Evolutionary conservation across 2,888 invertebrate species (phyloP), one percentile per base, ranked within the genome.

Genomic region (Cephonodes hylas): DNA sequence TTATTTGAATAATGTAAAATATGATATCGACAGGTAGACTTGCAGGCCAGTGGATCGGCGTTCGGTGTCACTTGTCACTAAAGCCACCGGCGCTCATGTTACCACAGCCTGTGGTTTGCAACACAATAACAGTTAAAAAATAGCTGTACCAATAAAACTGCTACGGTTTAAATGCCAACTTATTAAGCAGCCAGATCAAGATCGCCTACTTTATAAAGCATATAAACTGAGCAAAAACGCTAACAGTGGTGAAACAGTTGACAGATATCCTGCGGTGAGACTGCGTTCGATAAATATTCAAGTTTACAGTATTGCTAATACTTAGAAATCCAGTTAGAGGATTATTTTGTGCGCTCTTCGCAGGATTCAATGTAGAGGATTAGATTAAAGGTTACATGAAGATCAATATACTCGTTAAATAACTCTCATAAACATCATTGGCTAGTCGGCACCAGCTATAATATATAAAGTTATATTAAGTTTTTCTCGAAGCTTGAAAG

Each of bases 11-110:
- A 70, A 73, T 18, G 25, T 58, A 58, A 34, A 58, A 58, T 44
- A 59, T 57, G 65, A 69, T 61, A 66, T 44, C 58, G 63, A 63
- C 57, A 58, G 61, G 67, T 66, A 63, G 57, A 34, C 63, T 45
- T 57, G 57, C 42, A 44, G 80, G 77, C 72, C 80, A 72, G 46
- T 66, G 72, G 73, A 72, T 59, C 70, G n/a, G n/a, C 62, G 65
- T 64, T 68, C 69, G 75, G 80, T 86, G 75, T 87, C 79, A 68
- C 72, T 85, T 86, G 76, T 83, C 75, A 61, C 68, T 63, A 59
- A 71, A 69, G 69, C 69, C 63, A 65, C 69, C 60, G 45, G 42
- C 58, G 62, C 68, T 83, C 77, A 66, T 66, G 74, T 83, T 81
- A 74, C 80, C 31, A 58, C 62, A 62, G 60, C 45, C 64, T 76